Evolutionary conservation across 2,113 vertebrate species (phyloP).

Genomic region (Nipponia nippon): DNA sequence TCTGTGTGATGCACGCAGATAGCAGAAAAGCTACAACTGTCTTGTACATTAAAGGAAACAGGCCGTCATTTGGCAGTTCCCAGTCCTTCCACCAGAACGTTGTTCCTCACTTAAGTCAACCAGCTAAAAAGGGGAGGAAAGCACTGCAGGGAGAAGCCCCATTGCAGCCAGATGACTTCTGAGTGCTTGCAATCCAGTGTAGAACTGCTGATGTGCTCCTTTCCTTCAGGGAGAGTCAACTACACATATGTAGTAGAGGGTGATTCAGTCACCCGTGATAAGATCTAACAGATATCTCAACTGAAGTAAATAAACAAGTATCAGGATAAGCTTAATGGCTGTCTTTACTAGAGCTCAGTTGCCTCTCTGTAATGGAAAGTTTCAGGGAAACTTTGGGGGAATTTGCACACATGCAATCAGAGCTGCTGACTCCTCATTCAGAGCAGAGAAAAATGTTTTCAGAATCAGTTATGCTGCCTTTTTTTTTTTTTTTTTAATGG

Average conservation of each 20-base stretch:
- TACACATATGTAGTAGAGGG: background rate
- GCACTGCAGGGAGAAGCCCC: background rate
- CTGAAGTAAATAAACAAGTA: conserved; percentile 22
- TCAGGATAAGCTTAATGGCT: background rate
- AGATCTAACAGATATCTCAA: background rate
- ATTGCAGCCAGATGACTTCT: background rate
- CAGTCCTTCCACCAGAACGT: background rate
- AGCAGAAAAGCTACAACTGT: background rate
- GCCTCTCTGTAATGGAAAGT: background rate
- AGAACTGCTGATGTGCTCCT: background rate
- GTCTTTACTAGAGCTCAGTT: background rate
- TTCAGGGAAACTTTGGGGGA: conserved; percentile 34
- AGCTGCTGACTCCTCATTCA: conserved; percentile 11
- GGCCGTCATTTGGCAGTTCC: background rate
- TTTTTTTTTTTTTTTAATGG: background rate
- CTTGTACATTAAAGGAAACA: background rate
- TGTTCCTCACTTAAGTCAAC: background rate
- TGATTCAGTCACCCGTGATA: background rate
- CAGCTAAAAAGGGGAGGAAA: background rate
- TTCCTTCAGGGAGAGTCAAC: background rate
- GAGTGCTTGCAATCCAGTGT: background rate
- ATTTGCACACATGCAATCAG: conserved; percentile 7
- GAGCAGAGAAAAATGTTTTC: background rate
- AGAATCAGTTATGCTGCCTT: background rate
- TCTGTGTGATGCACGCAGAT: background rate